A percentile compares a stretch with the other conserved stretches of the same genome.
These are phyloP conservation scores for Gila robusta DNA, from an alignment of 2,797 vertebrate genomes.

Conservation along the genomic window DNA sequence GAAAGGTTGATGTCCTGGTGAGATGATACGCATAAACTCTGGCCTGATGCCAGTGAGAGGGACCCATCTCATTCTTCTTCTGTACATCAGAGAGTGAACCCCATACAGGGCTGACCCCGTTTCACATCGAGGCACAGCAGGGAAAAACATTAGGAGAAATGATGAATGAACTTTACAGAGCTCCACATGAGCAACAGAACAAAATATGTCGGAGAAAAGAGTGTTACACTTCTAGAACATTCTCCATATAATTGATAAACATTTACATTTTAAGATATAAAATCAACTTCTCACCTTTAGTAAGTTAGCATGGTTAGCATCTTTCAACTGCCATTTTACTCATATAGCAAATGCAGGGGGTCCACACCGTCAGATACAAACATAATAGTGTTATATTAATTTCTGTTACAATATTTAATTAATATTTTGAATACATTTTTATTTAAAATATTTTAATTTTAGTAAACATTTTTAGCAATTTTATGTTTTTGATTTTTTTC, in stretches of 20 bases:
- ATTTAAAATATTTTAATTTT: neutral
- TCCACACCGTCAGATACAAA: neutral
- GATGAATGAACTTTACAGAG: constrained; percentile 44
- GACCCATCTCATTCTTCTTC: constrained; percentile 14
- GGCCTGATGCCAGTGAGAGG: constrained; percentile 26
- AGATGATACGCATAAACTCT: constrained; percentile 3
- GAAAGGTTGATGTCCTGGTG: constrained; percentile 30
- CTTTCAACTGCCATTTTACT: neutral
- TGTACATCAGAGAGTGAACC: constrained; percentile 34
- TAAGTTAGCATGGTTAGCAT: neutral
- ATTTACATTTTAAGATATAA: neutral
- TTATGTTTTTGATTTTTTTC: neutral
- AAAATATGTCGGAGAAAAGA: neutral
- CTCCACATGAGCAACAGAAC: neutral
- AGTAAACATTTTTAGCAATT: neutral
- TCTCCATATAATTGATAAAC: neutral
- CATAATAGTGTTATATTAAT: neutral
- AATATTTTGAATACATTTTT: neutral
- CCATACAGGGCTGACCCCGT: constrained; percentile 47
- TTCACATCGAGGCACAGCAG: neutral
- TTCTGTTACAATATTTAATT: neutral
- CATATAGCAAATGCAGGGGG: neutral
- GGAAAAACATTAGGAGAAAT: constrained; percentile 32
- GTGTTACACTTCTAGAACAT: neutral
- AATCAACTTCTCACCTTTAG: neutral